Evolutionary conservation across 1,140 invertebrate genomes (phyloP).

Genomic region (Drosophila repleta): DNA sequence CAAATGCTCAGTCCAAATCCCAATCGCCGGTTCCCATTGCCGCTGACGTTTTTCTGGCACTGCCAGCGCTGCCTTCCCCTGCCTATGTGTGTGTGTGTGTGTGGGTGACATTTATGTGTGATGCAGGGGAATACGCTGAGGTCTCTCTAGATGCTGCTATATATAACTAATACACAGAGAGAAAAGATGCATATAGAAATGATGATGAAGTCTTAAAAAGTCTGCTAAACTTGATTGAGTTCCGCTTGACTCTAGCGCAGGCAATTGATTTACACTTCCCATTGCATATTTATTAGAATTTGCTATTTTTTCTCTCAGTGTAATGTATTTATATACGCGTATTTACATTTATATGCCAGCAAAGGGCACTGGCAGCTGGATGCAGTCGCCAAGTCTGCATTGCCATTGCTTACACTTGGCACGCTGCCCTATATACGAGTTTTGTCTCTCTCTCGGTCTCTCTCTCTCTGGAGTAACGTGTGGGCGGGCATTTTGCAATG

Average conservation of each 20-base stretch:
- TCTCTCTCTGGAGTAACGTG: slow-evolving; percentile 17
- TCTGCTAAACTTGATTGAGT: no score
- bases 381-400: slow-evolving; percentile 37
- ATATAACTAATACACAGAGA: slow-evolving; percentile 4
- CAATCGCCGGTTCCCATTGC: slow-evolving; percentile 1
- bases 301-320: neutral
- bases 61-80: slow-evolving; percentile 50
- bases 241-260: neutral
- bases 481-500: slow-evolving; percentile 63
- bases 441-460: neutral
- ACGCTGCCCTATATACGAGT: slow-evolving; percentile 66
- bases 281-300: neutral
- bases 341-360: slow-evolving; percentile 39
- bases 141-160: neutral
- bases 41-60: slow-evolving; percentile 61
- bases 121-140: neutral
- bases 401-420: slow-evolving; percentile 72
- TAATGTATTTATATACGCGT: slow-evolving; percentile 4
- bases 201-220: no score
- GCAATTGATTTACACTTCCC: neutral
- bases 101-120: slow-evolving; percentile 37
- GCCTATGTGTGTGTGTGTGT: no score
- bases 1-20: neutral
- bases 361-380: slow-evolving; percentile 13
- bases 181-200: neutral